These are phyloP conservation scores for Scolanthus callimorphus DNA, from an alignment of 92 coral and sea anemone genomes.

Conservation along the genomic window DNA sequence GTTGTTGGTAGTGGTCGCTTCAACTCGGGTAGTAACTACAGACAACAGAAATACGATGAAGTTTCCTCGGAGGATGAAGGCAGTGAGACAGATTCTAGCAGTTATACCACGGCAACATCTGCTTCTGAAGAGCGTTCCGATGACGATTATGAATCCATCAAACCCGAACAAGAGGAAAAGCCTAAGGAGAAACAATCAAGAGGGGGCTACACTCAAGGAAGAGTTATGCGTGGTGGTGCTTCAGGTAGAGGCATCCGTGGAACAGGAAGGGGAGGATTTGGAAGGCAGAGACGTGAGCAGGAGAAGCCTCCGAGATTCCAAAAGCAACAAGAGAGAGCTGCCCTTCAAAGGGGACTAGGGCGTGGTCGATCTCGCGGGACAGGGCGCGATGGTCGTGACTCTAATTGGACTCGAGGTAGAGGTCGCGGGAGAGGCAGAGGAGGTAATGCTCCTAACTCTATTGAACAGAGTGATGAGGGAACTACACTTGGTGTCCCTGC, in stretches of 20 bases:
- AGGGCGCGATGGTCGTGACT: conserved; percentile 43
- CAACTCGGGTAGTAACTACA: conserved; percentile 37
- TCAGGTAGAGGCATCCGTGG: conserved; percentile 36
- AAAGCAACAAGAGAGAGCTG: conserved; percentile 83
- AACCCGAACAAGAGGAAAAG: conserved; percentile 27
- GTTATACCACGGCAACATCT: conserved; percentile 89
- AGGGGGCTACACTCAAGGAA: conserved; percentile 35
- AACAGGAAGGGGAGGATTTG: conserved; percentile 46
- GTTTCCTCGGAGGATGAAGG: conserved; percentile 72
- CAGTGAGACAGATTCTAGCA: conserved; percentile 67
- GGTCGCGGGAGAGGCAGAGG: conserved; percentile 68
- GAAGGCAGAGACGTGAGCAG: conserved; percentile 61
- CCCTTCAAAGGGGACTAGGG: conserved; percentile 48
- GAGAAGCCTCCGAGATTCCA: conserved; percentile 98
- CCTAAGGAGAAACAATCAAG: conserved; percentile 42
- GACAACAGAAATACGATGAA: conserved; percentile 51
- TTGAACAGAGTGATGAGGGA: conserved; percentile 20
- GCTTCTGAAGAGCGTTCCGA: conserved; percentile 85
- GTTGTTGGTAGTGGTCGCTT: conserved; percentile 80
- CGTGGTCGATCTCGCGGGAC: conserved; percentile 53
- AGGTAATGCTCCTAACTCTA: conserved; percentile 30
- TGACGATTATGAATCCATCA: conserved; percentile 17
- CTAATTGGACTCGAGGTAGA: conserved; percentile 64
- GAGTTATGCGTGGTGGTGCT: conserved; percentile 17
- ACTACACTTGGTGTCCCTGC: conserved; percentile 47